Evolutionary conservation across 2,888 invertebrate genomes (phyloP).

Genomic region (Perdita meconis): DNA sequence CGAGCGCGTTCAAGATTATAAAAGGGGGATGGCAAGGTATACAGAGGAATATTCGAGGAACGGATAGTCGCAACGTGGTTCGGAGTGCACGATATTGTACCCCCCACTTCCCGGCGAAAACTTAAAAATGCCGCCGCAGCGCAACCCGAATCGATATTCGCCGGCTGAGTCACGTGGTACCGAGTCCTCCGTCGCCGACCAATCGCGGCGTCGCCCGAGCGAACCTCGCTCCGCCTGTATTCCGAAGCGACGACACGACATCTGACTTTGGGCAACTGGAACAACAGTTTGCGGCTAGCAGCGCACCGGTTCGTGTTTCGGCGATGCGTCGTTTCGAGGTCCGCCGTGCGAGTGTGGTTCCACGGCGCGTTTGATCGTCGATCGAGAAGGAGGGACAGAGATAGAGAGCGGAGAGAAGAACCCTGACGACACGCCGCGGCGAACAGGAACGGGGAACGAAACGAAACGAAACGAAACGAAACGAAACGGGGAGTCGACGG

Average conservation of each 20-base stretch:
- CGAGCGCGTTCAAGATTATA: too few species aligned
- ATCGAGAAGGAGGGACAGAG: constrained; percentile 28
- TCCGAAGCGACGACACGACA: constrained; percentile 68
- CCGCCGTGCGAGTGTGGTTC: constrained; percentile 82
- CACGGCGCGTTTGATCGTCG: constrained; percentile 69
- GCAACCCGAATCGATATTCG: constrained; percentile 91
- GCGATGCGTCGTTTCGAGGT: constrained; percentile 84
- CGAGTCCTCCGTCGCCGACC: constrained; percentile 74
- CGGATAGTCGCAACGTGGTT: constrained; percentile 69
- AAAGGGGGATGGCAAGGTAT: constrained; percentile 13
- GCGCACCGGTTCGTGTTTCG: constrained; percentile 77
- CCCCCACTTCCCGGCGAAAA: constrained; percentile 84
- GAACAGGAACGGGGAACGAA: too few species aligned
- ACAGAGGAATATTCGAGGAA: constrained; percentile 48
- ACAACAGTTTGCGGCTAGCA: constrained; percentile 79
- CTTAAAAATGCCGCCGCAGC: constrained; percentile 93
- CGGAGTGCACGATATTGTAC: constrained; percentile 74
- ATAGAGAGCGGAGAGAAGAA: too few species aligned
- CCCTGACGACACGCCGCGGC: too few species aligned
- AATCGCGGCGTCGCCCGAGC: constrained; percentile 74
- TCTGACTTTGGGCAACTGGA: constrained; percentile 68
- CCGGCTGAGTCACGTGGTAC: constrained; percentile 86
- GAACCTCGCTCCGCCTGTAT: constrained; percentile 67
- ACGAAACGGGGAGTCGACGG: too few species aligned
- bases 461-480: too few species aligned